Evolutionary conservation across 53 echinoderm and acorn worm genomes (phyloP).

Genomic region (Echinometra lucunter): DNA sequence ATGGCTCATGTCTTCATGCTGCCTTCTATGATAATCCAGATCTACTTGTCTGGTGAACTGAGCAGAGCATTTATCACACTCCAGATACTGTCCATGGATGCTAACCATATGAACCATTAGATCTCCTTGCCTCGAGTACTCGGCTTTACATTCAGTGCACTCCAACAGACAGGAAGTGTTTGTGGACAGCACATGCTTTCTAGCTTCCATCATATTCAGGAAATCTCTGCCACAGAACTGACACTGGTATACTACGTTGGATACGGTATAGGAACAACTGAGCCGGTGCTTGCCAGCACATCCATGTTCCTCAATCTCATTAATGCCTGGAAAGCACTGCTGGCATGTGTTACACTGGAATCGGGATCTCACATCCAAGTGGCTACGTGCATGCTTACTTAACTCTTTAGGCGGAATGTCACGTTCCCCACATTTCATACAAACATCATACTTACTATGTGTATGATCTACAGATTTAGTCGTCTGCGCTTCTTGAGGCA

Average conservation of each 20-base stretch:
- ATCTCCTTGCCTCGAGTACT: conserved; percentile 30
- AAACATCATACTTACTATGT: background rate
- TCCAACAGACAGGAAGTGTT: conserved; percentile 35
- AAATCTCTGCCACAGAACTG: conserved; percentile 18
- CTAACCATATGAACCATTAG: conserved; percentile 49
- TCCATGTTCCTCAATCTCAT: conserved; percentile 39
- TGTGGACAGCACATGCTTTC: conserved; percentile 66
- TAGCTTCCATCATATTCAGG: conserved; percentile 29
- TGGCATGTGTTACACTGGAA: conserved; percentile 58
- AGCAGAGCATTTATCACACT: conserved; percentile 54
- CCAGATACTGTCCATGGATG: conserved; percentile 55
- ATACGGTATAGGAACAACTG: conserved; percentile 11
- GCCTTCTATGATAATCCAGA: conserved; percentile 36
- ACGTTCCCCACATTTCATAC: conserved; percentile 42
- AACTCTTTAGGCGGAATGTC: conserved; percentile 10
- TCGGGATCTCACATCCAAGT: conserved; percentile 23
- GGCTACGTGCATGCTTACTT: conserved; percentile 55
- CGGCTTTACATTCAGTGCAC: background rate
- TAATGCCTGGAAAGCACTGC: background rate
- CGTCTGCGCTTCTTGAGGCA: background rate
- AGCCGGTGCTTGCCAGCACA: background rate
- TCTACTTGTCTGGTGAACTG: conserved; percentile 41
- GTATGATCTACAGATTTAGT: background rate
- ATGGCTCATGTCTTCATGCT: conserved; percentile 43
- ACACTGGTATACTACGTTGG: conserved; percentile 46